These are phyloP conservation scores for Nephrotoma guestfalica DNA, from an alignment of 2,888 invertebrate genomes.

Conservation along the genomic window DNA sequence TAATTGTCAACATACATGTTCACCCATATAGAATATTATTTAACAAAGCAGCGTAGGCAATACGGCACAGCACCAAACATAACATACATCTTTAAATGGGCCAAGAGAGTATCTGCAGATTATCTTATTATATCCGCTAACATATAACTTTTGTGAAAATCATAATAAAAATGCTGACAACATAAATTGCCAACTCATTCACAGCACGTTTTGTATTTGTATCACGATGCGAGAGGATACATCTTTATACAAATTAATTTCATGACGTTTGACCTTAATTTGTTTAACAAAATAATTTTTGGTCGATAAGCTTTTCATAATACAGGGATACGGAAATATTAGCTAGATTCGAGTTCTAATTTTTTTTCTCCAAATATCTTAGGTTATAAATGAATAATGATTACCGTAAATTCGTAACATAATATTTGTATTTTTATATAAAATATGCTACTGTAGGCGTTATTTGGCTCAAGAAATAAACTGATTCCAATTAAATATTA, in stretches of 20 bases:
- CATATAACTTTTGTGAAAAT: neutral
- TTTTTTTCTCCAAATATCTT: neutral
- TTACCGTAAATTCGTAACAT: neutral
- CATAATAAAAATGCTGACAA: neutral
- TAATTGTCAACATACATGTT: no score
- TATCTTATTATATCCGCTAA: neutral
- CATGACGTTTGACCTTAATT: neutral
- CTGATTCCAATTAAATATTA: neutral
- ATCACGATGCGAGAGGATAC: neutral
- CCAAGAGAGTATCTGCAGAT: neutral
- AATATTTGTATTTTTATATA: neutral
- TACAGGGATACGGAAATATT: no score
- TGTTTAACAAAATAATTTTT: neutral
- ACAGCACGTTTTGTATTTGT: neutral
- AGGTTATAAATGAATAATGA: neutral
- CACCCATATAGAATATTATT: no score
- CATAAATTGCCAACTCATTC: neutral
- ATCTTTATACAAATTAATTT: neutral
- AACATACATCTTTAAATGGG: neutral
- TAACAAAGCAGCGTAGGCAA: neutral
- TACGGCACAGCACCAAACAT: neutral
- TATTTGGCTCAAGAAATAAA: neutral
- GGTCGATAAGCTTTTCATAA: neutral
- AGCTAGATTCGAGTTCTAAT: no score
- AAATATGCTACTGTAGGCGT: neutral